Base-by-base conservation (phyloP, 2,888 invertebrate species). In the Epinotia demarniana region DNA sequence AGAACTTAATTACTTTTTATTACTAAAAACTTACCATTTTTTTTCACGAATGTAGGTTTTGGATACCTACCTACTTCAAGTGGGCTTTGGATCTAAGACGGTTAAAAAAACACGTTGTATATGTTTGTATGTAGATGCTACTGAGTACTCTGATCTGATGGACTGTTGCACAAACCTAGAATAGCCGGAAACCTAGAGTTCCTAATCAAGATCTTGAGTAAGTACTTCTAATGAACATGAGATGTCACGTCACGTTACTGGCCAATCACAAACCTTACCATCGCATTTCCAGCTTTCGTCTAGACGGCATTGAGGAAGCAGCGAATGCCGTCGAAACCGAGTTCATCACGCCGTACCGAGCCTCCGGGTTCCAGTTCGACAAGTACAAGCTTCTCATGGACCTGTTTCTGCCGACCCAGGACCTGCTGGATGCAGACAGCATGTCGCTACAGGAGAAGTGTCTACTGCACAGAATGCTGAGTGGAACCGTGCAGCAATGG, bases 241-340 rank as follows among this genome's bases (percentile, higher is more conserved):
- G 23, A 27, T 27, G 23, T 16, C 5, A 49, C 49, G 49, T 49
- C 13, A 49, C 18, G 18, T 18, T 55, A 55, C 55, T 55, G 8
- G 57, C 3, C 11, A 57, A 3, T 19, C n/a, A 57, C n/a, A 3
- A 57, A 11, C 3, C 9, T 43, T 62, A 4, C 12, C 6, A 12
- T 18, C 16, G 8, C 27, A 55, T 18, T 86, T 91, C 78, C 87
- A 96, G 96, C 80, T 87, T 95, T 55, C 94, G 95, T 23, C 90
- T 96, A 66, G 96, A 96, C 86, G 96, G 96, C 16, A 93, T 96
- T 71, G 93, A 95, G 82, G 90, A 92, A 80, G 90, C 95, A 0
- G 87, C 90, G 16, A 89, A 89, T 77, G 85, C 90, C 0, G 83
- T 90, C 12, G 94, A 95, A 86, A 91, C 93, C 0, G 94, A 94